A percentile compares a stretch with the other conserved stretches of the same genome.
Evolutionary conservation across 2,113 vertebrate species (phyloP).

Genomic region (Haliaeetus leucogaster): DNA sequence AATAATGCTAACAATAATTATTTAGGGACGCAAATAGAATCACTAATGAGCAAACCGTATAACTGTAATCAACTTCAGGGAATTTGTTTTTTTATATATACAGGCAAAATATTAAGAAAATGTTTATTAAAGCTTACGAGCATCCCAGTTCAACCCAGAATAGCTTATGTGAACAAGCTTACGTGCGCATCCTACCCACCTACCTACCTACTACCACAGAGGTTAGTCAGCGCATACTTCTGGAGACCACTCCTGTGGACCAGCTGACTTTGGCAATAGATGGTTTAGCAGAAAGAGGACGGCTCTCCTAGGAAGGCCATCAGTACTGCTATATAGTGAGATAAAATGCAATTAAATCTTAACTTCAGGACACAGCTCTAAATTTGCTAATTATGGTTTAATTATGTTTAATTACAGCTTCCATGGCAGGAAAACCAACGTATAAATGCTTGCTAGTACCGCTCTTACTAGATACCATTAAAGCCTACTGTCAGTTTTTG

Average conservation of each 20-base stretch:
- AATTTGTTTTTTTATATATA: background rate
- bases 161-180: background rate
- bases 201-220: background rate
- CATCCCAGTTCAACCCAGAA: background rate
- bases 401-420: background rate
- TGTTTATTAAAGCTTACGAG: background rate
- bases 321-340: background rate
- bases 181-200: background rate
- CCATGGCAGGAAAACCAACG: background rate
- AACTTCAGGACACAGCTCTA: background rate
- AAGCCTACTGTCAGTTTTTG: background rate
- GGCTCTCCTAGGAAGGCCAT: background rate
- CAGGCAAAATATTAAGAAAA: background rate
- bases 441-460: background rate
- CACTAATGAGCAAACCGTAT: background rate
- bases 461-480: background rate
- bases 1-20: background rate
- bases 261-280: background rate
- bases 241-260: background rate
- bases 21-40: background rate
- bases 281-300: background rate
- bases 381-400: background rate
- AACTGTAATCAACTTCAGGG: background rate
- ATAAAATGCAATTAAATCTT: background rate
- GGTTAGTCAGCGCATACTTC: background rate